A percentile compares a stretch with the other conserved stretches of the same genome.
Evolutionary conservation across 2,113 vertebrate species (phyloP).

Genomic region (Bostrychus sinensis): DNA sequence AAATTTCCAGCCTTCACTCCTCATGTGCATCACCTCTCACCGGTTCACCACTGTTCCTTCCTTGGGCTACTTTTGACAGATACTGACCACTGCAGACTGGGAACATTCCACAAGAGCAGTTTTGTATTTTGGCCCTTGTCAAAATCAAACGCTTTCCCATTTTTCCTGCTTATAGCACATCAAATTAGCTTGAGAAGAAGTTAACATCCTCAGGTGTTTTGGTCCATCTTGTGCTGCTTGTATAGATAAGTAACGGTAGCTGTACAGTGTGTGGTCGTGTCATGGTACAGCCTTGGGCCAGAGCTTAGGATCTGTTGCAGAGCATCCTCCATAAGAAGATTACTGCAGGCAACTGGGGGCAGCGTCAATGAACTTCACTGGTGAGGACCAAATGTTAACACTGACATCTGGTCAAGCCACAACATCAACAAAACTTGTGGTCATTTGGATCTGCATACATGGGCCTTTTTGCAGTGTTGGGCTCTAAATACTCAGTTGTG

Average conservation of each 20-base stretch:
- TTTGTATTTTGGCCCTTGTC: too few relatives aligned
- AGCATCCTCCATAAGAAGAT: slow-evolving; percentile 69
- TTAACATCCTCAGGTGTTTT: too few relatives aligned
- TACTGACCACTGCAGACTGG: too few relatives aligned
- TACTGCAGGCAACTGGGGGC: slow-evolving; percentile 50
- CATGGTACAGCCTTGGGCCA: slow-evolving; percentile 36
- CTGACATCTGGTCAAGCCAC: slow-evolving; percentile 19
- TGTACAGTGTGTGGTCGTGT: background rate
- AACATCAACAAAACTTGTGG: slow-evolving; percentile 11
- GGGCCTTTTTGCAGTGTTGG: background rate
- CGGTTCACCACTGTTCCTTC: too few relatives aligned
- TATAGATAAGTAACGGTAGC: slow-evolving; percentile 52
- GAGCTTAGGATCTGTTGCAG: slow-evolving; percentile 67
- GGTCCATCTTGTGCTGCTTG: slow-evolving; percentile 57
- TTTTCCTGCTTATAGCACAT: too few relatives aligned
- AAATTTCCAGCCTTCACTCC: too few relatives aligned
- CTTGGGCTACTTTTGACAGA: too few relatives aligned
- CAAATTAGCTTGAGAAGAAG: too few relatives aligned
- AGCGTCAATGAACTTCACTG: slow-evolving; percentile 59
- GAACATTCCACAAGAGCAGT: too few relatives aligned
- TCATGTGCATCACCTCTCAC: too few relatives aligned
- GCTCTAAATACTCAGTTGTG: background rate
- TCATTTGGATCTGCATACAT: slow-evolving; percentile 4
- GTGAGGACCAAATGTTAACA: slow-evolving; percentile 18
- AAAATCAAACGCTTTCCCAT: too few relatives aligned